Evolutionary conservation across 2,113 vertebrate species (phyloP), one percentile per base, ranked within the genome.

Genomic region (Trogon surrucura): DNA sequence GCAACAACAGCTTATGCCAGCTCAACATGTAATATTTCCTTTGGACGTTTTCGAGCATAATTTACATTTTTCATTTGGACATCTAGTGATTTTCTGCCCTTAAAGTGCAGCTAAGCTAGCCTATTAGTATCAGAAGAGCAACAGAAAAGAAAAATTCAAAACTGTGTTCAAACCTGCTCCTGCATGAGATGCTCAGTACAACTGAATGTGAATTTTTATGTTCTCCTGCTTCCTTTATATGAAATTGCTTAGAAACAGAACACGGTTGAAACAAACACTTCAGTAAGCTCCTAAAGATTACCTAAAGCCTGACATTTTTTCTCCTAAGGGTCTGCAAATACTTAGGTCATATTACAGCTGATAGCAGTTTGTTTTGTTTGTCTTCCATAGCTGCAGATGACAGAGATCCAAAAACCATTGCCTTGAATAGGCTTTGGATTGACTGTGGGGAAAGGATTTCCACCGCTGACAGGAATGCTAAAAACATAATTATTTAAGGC

Each of bases 321-420:
- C 67, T 61, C 25, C 19, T 92, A 30, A 82, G 36, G 53, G 70
- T 72, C 79, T 95, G 80, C 81, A 67, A 82, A 60, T 77, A 88
- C 77, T 73, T 87, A 85, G 95, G 53, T 98, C 92, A 41, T 82
- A 58, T 97, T 97, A 95, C 95, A 91, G 67, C 53, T 64, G 88
- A 91, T 92, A 85, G 81, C 50, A 58, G 53, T 89, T 97, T 95
- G 92, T 92, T 95, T 94, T 96, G 95, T 94, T 96, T 84, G 65
- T 93, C 88, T 96, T 50, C 65, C 70, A 70, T 93, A 82, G 88
- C 65, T 92, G 81, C 88, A 93, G 82, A 80, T 56, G 85, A 93
- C 70, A 84, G 48, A 91, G 74, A 89, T 96, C 90, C 88, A 96
- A 96, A 94, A 85, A 38, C 58, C 70, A 83, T 78, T 74, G 85